Conservation (phyloP, 2,888 invertebrate genomes). For the Drosophila falleni region DNA sequence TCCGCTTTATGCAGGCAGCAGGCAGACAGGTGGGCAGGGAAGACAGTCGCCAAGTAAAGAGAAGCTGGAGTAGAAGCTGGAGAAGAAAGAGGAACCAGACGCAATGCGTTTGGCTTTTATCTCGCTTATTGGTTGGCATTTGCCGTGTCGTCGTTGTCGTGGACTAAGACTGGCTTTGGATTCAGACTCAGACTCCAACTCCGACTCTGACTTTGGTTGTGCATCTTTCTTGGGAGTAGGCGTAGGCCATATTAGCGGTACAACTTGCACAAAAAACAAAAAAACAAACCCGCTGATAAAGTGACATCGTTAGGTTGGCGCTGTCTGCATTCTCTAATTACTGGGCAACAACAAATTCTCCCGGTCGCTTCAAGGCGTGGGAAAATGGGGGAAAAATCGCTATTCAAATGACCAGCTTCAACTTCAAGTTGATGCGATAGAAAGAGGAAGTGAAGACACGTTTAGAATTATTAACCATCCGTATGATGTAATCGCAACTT, state of each 20-base stretch:
- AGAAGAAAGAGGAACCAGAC: constrained; percentile 63
- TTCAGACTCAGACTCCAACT: constrained; percentile 4
- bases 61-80: constrained; percentile 14
- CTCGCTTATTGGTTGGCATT: constrained; percentile 68
- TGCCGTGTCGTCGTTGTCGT: constrained; percentile 58
- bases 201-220: constrained; percentile 46
- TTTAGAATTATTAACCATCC: constrained; percentile 25
- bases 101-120: constrained; percentile 77
- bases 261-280: constrained; percentile 77
- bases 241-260: constrained; percentile 85
- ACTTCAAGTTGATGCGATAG: constrained; percentile 9
- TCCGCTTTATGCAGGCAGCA: constrained; percentile 80
- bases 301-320: constrained; percentile 81
- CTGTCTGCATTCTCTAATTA: constrained; percentile 80
- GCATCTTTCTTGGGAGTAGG: constrained; percentile 79
- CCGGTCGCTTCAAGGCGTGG: constrained; percentile 65
- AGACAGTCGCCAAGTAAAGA: constrained; percentile 1
- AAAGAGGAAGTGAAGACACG: constrained; percentile 34
- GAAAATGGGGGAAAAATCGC: constrained; percentile 62
- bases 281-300: constrained; percentile 77
- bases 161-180: constrained; percentile 32
- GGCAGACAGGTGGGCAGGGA: constrained; percentile 13
- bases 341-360: constrained; percentile 45
- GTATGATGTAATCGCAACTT: constrained; percentile 21
- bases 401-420: constrained; percentile 52